Evolutionary conservation across 2,888 invertebrate species (phyloP).

Genomic region (Synergus laeviventris): DNA sequence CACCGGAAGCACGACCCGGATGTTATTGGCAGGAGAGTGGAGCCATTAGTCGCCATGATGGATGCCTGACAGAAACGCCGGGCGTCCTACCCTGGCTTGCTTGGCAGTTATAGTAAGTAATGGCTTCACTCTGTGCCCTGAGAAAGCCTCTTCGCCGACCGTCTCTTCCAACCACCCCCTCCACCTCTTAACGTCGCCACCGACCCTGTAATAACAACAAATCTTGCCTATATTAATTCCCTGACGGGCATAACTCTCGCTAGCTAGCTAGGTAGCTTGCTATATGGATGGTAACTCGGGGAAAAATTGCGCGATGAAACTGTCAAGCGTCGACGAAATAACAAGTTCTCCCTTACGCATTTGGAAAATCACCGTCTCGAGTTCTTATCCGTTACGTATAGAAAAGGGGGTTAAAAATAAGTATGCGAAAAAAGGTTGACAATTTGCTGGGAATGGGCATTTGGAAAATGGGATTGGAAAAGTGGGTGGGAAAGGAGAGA

Average conservation of each 20-base stretch:
- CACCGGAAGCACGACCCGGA: conserved; percentile 67
- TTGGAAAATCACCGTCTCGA: conserved; percentile 56
- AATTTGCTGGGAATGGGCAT: no score
- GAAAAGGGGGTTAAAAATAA: no score
- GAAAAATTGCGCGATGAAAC: conserved; percentile 72
- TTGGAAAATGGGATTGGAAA: no score
- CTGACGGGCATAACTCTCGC: conserved; percentile 73
- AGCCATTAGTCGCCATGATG: conserved; percentile 76
- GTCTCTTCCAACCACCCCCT: conserved; percentile 48
- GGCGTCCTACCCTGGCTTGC: conserved; percentile 67
- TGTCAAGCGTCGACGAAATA: conserved; percentile 65
- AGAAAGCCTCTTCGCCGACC: conserved; percentile 69
- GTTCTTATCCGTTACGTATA: conserved; percentile 7
- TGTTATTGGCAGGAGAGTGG: conserved; percentile 75
- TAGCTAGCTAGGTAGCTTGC: conserved; percentile 4
- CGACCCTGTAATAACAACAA: conserved; percentile 73
- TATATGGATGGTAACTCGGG: conserved; percentile 65
- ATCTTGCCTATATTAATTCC: conserved; percentile 75
- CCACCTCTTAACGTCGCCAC: conserved; percentile 47
- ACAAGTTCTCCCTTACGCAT: conserved; percentile 66
- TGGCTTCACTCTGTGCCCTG: conserved; percentile 73
- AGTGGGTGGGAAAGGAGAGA: no score
- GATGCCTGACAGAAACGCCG: conserved; percentile 74
- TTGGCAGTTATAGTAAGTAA: conserved; percentile 75
- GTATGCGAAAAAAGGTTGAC: no score